A percentile compares a stretch with the other conserved stretches of the same genome.
Conservation (phyloP, 2,113 vertebrate species). For the Sarotherodon lohbergeri region DNA sequence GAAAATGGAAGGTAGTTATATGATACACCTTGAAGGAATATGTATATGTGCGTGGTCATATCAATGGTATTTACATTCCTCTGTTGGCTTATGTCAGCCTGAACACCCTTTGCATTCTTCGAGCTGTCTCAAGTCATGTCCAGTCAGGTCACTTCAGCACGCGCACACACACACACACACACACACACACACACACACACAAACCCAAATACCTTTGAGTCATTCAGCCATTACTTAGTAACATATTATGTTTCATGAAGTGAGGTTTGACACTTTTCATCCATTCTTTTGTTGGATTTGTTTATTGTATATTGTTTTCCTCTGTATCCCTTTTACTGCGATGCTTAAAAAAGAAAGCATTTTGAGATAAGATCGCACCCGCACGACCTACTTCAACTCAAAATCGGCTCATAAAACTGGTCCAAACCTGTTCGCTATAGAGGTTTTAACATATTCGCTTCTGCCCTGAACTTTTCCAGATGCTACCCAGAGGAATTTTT, state of each 20-base stretch:
- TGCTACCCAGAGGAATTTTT: background rate
- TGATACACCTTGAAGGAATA: constrained; percentile 1
- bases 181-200: background rate
- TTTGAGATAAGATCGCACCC: background rate
- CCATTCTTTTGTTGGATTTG: background rate
- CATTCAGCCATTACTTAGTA: background rate
- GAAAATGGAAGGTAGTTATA: constrained; percentile 10
- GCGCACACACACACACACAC: background rate
- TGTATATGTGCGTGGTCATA: constrained; percentile 22
- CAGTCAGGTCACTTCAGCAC: constrained; percentile 30
- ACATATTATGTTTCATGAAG: constrained; percentile 27
- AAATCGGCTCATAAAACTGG: background rate
- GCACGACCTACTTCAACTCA: background rate
- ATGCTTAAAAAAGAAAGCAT: background rate
- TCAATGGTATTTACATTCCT: constrained; percentile 57
- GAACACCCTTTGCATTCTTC: constrained; percentile 37
- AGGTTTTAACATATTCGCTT: background rate
- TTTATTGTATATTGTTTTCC: background rate
- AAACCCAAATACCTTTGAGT: constrained; percentile 25
- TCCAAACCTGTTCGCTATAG: background rate
- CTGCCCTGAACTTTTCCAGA: background rate
- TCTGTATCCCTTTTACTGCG: too few species aligned
- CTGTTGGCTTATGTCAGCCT: constrained; percentile 40
- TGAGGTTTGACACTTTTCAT: background rate
- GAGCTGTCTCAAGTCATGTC: constrained; percentile 32